Evolutionary conservation across 1,140 invertebrate genomes (phyloP).

Genomic region (Drosophila ogumai): DNA sequence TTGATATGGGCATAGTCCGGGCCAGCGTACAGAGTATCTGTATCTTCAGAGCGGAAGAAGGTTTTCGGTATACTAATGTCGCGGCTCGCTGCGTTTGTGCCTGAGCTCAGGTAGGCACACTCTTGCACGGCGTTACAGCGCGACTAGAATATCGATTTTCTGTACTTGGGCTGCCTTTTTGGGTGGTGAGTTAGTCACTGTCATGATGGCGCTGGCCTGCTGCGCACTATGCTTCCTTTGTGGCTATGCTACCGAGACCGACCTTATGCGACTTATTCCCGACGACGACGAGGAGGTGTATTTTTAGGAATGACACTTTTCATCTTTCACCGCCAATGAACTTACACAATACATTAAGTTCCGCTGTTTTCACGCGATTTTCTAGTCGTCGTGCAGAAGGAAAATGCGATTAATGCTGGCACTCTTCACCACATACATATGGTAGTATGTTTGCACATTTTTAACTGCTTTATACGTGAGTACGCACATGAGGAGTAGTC

Average conservation of each 20-base stretch:
- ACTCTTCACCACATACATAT: conserved; percentile 43
- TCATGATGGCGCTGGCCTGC: conserved; percentile 31
- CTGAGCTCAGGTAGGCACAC: conserved; percentile 34
- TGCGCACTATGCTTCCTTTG: conserved; percentile 41
- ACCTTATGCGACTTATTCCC: conserved; percentile 29
- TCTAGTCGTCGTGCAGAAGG: conserved; percentile 44
- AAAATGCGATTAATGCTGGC: conserved; percentile 46
- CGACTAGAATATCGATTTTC: conserved; percentile 65
- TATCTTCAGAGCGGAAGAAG: conserved; percentile 34
- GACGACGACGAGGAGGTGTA: conserved; percentile 29
- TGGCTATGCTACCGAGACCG: conserved; percentile 13
- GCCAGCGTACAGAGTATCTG: conserved; percentile 7
- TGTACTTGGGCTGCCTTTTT: conserved; percentile 56
- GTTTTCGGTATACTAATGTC: conserved; percentile 44
- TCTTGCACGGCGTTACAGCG: conserved; percentile 42
- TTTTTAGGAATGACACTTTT: conserved; percentile 50
- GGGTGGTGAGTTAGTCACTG: conserved; percentile 48
- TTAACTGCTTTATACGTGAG: conserved; percentile 46
- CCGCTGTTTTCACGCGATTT: conserved; percentile 34
- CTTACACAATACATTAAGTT: conserved; percentile 44
- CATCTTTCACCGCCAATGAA: conserved; percentile 43
- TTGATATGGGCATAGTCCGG: conserved; percentile 16
- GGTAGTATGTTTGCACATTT: conserved; percentile 43
- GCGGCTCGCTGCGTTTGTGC: conserved; percentile 15
- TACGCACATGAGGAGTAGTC: conserved; percentile 31